Base-by-base conservation (phyloP, 2,888 invertebrate species). In the Aporophyla lueneburgensis region DNA sequence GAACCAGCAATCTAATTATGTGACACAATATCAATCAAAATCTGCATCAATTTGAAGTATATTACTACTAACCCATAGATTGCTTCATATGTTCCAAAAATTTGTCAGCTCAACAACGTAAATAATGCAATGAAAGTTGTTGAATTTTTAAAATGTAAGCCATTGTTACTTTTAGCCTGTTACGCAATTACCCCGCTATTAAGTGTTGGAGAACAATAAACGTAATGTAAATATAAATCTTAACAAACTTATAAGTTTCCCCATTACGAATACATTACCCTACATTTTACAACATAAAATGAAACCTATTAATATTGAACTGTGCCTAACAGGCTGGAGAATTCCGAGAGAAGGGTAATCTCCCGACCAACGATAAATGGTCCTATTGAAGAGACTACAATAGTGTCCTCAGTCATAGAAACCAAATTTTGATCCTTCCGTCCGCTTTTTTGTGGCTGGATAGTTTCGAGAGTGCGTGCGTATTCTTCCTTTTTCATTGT, bases 341-440 rank as follows among this genome's bases (percentile, higher is more conserved):
- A 19, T 61, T 5, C 63, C 49, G 40, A 75, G 49, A 21, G 21
- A 61, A 58, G 24, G 54, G 46, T 76, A 62, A 66, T 76, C 53
- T 69, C 21, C 27, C 49, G 46, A 63, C 54, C 59, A 74, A 79
- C 75, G 75, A 80, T 77, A 53, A 72, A 72, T 51, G 49, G 46
- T 63, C 12, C 46, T n/a, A 53, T 75, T 61, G 49, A 3, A 5
- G 10, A 33, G 61, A 53, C 58, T 24, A 78, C 73, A 75, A 80
- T 74, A 62, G 68, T n/a, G 65, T 56, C 9, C 2, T 5, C 21
- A 33, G 1, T n/a, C 7, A 46, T 40, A 53, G 24, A 49, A 10
- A n/a, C 10, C 1, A 51, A 71, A 33, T 53, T 43, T 62, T 54
- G 56, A 49, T 66, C 66, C 46, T 61, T 54, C 16, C 5, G 0